Base-by-base conservation (phyloP, 2,888 invertebrate species). In the Trimorus sp. region DNA sequence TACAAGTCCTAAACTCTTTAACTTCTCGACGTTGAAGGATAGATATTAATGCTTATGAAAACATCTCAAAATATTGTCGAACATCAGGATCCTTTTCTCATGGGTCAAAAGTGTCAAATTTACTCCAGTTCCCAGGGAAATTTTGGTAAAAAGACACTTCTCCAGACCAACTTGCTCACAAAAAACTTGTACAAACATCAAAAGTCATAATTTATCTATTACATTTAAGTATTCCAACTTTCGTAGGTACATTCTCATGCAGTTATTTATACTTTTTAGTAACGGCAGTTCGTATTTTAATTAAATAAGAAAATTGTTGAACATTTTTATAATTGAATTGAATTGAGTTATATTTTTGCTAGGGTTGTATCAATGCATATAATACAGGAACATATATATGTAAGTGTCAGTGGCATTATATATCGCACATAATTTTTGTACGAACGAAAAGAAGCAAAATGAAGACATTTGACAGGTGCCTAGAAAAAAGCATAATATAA, bases 61-160 rank as follows among this genome's bases (percentile, higher is more conserved):
- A 76, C 62, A 76, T 15, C 69, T 76, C 69, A 48, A 62, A 69
- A 76, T 69, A 62, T 68, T 76, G 60, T 68, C 48, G 60, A 53
- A 53, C 42, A 16, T 12, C n/a, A 54, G 48, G 40, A 60, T 16
- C 60, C 38, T n/a, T 75, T 60, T 66, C 66, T 60, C 75, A 75
- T 74, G 73, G 36, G 51, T 66, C 58, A 48, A 14, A 65, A 66
- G 36, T 74, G 60, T 66, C 68, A 68, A 60, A 68, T 26, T 26
- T 26, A 26, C 26, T 26, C 15, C 14, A 75, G 14, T 54, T 59
- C 70, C 60, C 74, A 42, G 62, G 58, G 66, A 74, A 74, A 66
- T 60, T 75, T 66, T 7, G 26, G 59, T 51, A 65, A 66, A 74
- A 65, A 59, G 54, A 36, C 37, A 26, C 26, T 26, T 26, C 48